These are phyloP conservation scores for Subacronicta megacephala DNA, from an alignment of 2,888 invertebrate genomes.

Conservation along the genomic window DNA sequence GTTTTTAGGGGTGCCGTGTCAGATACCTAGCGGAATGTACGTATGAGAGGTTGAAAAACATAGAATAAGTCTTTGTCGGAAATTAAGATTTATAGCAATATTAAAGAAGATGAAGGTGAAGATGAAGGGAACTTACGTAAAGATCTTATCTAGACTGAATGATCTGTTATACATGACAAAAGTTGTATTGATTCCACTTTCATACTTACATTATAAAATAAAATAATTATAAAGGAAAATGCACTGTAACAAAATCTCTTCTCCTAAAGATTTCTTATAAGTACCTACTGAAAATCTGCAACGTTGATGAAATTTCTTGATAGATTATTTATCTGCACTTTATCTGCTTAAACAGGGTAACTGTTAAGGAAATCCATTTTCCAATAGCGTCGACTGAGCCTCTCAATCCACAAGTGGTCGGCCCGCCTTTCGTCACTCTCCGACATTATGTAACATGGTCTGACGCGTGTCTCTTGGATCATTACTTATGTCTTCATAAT, in stretches of 20 bases:
- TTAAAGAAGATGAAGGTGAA: no score
- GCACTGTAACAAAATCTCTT: no score
- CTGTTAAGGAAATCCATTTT: conserved; percentile 67
- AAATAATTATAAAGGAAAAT: no score
- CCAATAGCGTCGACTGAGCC: conserved; percentile 68
- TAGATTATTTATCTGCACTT: no score
- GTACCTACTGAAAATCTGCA: no score
- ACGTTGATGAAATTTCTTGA: no score
- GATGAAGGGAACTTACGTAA: neutral
- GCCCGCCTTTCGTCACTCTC: conserved; percentile 72
- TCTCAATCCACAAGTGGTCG: conserved; percentile 87
- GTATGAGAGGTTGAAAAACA: neutral
- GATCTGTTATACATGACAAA: no score
- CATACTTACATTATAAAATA: no score
- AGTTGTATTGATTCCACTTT: no score
- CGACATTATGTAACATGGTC: conserved; percentile 57
- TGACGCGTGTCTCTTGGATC: conserved; percentile 38
- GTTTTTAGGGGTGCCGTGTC: conserved; percentile 41
- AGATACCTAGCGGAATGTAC: conserved; percentile 39
- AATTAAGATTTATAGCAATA: neutral
- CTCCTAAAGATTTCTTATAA: no score
- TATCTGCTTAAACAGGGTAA: neutral
- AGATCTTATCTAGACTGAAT: neutral
- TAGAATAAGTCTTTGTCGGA: neutral
- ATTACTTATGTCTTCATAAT: conserved; percentile 20